Conservation (phyloP, 2,113 vertebrate species). For the Prunella fulvescens region DNA sequence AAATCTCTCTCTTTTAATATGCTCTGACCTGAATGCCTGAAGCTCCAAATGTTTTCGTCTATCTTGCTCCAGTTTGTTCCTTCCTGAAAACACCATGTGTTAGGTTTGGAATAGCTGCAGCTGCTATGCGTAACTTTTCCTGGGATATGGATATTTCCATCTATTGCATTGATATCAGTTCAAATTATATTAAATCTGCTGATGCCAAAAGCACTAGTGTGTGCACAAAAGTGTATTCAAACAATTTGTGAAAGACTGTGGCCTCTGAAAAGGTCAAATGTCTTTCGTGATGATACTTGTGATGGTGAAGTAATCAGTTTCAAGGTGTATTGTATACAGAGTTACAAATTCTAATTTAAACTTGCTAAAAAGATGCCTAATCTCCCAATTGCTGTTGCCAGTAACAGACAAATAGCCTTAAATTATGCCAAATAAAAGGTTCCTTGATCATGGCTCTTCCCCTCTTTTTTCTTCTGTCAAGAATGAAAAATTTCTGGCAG, state of each 20-base stretch:
- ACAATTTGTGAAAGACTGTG: background rate
- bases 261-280: background rate
- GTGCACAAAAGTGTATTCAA: background rate
- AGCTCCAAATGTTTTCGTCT: background rate
- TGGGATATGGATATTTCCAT: background rate
- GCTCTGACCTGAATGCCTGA: background rate
- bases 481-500: background rate
- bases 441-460: background rate
- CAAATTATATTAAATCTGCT: background rate
- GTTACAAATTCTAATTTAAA: background rate
- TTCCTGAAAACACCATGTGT: background rate
- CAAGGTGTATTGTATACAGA: background rate
- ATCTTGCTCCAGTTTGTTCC: background rate
- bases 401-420: background rate
- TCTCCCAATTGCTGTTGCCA: background rate
- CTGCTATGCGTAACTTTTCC: background rate
- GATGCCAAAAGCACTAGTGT: background rate
- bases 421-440: background rate
- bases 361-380: background rate
- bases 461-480: background rate
- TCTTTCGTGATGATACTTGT: background rate
- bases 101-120: background rate
- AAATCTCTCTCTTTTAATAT: background rate
- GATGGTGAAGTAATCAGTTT: background rate
- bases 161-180: background rate